Percentiles rank a stretch among this genome's conserved stretches.
Conservation (phyloP, 2,797 vertebrate genomes). For the Liasis olivaceus region DNA sequence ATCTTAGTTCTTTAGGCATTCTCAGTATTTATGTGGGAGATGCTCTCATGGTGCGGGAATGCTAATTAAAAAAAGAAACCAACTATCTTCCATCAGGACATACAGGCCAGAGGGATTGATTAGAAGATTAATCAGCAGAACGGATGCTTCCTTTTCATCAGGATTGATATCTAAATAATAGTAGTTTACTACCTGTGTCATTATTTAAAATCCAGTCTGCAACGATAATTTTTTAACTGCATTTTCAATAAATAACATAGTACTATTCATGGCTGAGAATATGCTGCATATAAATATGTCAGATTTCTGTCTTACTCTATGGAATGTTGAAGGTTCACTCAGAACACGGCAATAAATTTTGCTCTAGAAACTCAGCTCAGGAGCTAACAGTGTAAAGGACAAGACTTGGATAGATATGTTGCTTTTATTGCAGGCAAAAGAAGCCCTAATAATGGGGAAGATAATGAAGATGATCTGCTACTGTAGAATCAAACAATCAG, state of each 20-base stretch:
- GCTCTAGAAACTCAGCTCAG: not conserved
- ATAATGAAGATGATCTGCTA: not conserved
- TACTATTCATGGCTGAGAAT: not conserved
- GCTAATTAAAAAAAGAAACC: slow-evolving; percentile 6
- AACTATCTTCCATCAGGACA: not conserved
- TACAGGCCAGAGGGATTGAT: slow-evolving; percentile 10
- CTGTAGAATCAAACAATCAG: not conserved
- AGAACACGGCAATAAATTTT: not conserved
- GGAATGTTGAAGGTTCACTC: not conserved
- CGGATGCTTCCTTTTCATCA: not conserved
- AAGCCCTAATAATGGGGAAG: not conserved
- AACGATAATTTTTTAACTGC: not conserved
- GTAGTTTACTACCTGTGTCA: not conserved
- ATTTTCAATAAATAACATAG: not conserved
- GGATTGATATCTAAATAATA: not conserved
- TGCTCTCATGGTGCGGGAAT: not conserved
- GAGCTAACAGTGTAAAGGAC: not conserved
- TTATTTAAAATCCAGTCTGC: not conserved
- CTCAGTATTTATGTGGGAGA: not conserved
- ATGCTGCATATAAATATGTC: not conserved
- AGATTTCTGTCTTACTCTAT: not conserved
- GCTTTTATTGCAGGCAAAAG: not conserved
- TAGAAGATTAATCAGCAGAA: not conserved
- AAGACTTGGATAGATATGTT: not conserved
- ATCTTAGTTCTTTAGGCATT: not conserved